These are phyloP conservation scores for Zaprionus kolodkinae DNA, from an alignment of 1,140 invertebrate species.

Conservation along the genomic window DNA sequence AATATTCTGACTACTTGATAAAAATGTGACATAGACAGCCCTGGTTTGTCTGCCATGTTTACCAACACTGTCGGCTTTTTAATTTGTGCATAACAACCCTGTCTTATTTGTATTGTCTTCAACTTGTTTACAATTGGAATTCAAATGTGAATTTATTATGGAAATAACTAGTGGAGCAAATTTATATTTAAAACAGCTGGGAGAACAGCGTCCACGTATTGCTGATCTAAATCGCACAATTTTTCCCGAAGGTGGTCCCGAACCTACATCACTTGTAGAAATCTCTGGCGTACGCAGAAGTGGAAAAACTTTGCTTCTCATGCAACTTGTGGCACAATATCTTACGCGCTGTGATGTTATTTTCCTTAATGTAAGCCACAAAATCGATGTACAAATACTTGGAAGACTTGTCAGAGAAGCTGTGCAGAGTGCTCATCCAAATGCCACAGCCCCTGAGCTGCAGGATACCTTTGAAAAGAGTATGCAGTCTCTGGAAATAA, in stretches of 20 bases:
- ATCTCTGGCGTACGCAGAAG: constrained; percentile 30
- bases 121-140: not conserved
- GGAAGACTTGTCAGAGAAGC: constrained; percentile 5
- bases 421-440: not conserved
- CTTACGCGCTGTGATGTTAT: constrained; percentile 23
- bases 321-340: constrained; percentile 30
- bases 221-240: not conserved
- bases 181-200: constrained; percentile 30
- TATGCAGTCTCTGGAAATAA: constrained; percentile 27
- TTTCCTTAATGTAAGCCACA: constrained; percentile 27
- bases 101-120: not conserved
- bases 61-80: not conserved
- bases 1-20: not conserved
- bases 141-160: constrained; percentile 12
- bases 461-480: constrained; percentile 17
- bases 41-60: not conserved
- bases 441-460: not conserved
- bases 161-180: constrained; percentile 14
- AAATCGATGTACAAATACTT: constrained; percentile 28
- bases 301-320: constrained; percentile 35
- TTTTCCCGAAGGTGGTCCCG: constrained; percentile 21
- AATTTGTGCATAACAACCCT: not conserved
- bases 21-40: not conserved
- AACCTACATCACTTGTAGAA: constrained; percentile 22
- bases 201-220: constrained; percentile 26